phyloP scores from a whole-genome alignment of 2,888 invertebrate genomes.

The Drosophila borealis region DNA sequence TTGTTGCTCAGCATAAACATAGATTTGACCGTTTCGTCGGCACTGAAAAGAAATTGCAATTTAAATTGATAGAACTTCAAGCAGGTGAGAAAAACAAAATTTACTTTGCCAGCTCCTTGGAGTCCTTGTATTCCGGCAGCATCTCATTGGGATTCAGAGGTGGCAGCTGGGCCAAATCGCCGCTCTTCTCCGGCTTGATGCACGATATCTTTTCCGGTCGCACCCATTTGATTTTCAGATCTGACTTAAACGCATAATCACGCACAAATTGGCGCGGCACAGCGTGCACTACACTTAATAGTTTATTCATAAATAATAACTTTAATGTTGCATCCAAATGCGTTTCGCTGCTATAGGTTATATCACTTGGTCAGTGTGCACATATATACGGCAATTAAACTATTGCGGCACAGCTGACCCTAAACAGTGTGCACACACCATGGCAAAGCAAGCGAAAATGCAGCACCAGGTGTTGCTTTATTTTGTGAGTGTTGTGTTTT shows the following conservation, averaged over 20 bases:
- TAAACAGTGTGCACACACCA: constrained; percentile 35
- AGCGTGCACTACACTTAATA: constrained; percentile 51
- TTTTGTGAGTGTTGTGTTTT: constrained; percentile 22
- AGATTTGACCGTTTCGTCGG: constrained; percentile 89
- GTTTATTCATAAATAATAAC: constrained; percentile 68
- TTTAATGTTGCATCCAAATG: constrained; percentile 13
- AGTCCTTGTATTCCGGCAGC: constrained; percentile 86
- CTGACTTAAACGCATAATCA: constrained; percentile 87
- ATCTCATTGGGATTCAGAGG: constrained; percentile 86
- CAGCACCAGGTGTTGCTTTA: constrained; percentile 39
- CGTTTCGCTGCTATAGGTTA: constrained; percentile 37
- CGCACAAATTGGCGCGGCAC: constrained; percentile 73
- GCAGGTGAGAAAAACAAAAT: not conserved
- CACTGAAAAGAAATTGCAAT: constrained; percentile 85
- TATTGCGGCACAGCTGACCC: constrained; percentile 40
- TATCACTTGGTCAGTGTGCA: constrained; percentile 64
- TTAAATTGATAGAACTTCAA: too few species aligned
- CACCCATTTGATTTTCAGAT: constrained; percentile 92
- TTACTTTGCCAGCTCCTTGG: constrained; percentile 90
- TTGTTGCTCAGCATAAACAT: constrained; percentile 90
- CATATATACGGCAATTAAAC: constrained; percentile 1
- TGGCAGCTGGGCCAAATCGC: constrained; percentile 88
- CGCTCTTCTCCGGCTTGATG: constrained; percentile 89
- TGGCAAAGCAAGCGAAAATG: constrained; percentile 5
- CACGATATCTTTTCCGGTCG: constrained; percentile 89